Percentiles rank a stretch among this genome's conserved stretches.
Evolutionary conservation across 2,888 invertebrate species (phyloP).

Genomic region (Nomada ruficornis): DNA sequence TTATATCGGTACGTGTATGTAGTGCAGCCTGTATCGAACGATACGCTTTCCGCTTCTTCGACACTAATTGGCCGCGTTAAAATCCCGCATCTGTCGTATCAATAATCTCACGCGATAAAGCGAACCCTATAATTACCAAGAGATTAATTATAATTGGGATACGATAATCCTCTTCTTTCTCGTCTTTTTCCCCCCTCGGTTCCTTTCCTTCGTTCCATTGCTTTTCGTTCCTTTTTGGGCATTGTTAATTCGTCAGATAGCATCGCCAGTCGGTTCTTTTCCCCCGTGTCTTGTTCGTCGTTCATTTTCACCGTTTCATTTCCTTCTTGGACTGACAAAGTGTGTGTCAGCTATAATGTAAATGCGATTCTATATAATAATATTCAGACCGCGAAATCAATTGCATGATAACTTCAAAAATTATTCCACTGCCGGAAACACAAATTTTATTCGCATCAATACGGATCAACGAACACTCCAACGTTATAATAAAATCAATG

Average conservation of each 20-base stretch:
- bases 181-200: neutral
- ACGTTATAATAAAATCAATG: too few species aligned
- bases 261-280: neutral
- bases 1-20: slow-evolving; percentile 24
- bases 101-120: slow-evolving; percentile 55
- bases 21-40: slow-evolving; percentile 37
- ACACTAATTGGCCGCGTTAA: slow-evolving; percentile 53
- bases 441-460: too few species aligned
- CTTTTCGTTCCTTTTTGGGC: neutral
- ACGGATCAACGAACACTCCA: too few species aligned
- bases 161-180: slow-evolving; percentile 30
- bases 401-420: too few species aligned
- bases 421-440: too few species aligned
- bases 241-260: slow-evolving; percentile 21
- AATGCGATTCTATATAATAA: too few species aligned
- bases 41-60: slow-evolving; percentile 55
- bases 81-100: slow-evolving; percentile 58
- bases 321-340: too few species aligned
- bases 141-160: slow-evolving; percentile 67
- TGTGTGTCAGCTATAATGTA: too few species aligned
- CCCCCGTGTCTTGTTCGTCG: neutral
- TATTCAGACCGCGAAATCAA: too few species aligned
- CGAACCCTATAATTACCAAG: slow-evolving; percentile 40
- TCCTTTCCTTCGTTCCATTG: neutral
- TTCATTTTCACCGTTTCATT: neutral